Evolutionary conservation across 1,140 invertebrate genomes (phyloP), one percentile per base, ranked within the genome.

Genomic region (Lepidotrigona ventralis): DNA sequence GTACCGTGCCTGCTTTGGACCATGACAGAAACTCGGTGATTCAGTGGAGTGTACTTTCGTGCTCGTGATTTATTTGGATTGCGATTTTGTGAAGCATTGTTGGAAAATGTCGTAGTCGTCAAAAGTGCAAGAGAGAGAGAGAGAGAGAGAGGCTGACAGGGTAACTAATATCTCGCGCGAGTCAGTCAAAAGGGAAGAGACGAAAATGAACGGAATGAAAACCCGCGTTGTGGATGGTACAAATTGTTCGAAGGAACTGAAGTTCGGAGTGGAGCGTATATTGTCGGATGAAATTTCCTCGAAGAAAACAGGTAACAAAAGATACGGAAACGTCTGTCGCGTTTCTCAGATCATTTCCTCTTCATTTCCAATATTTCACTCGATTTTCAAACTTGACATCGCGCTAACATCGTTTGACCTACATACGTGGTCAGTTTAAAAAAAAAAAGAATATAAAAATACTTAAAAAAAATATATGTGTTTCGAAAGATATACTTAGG

Each of bases 251-350:
- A 92, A 90, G 68, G 86, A 91, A 53, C 89, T 95, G 19, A 95
- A 94, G 84, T 95, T 95, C 86, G 93, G 95, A 14, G 90, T 95
- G 4, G 95, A 95, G 53, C 89, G 94, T n/a, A 95, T 95, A 89
- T 85, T 95, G 33, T 93, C 95, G 0, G 91, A 91, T 33, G 93
- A 94, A 19, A 88, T 90, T 53, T 87, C 79, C 15, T 33, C 88
- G 21, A 89, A 72, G 70, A 90, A 89, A 79, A 75, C 84, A 82
- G 91, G 92, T 92, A 80, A 90, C 46, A 19, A 21, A 39, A 33
- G 33, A 54, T 0, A 17, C 9, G 19, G 8, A 23, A 76, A 39
- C 14, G 3, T 54, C 6, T 15, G 33, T 21, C 21, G n/a, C 8
- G 63, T 39, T 68, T n/a, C 21, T 17, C 17, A n/a, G 21, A n/a